Conservation (phyloP, 2,888 invertebrate genomes). For the Plebejus anna region DNA sequence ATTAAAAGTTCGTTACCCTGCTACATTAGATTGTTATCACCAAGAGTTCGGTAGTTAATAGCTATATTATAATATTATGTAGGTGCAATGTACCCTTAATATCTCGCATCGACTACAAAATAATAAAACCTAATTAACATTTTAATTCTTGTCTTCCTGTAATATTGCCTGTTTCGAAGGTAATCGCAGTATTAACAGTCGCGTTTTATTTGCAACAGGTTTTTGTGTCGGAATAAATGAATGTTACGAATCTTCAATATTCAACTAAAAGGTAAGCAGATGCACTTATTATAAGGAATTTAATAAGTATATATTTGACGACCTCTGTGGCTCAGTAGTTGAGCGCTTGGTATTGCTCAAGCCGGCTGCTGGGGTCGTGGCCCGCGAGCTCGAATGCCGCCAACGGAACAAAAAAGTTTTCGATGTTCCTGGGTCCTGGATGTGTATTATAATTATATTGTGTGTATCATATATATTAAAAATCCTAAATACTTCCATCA, state of each 20-base stretch:
- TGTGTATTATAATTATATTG: no score
- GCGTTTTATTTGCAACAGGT: slow-evolving; percentile 3
- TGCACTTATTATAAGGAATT: neutral
- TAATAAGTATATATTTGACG: no score
- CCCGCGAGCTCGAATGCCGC: no score
- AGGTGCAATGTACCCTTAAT: slow-evolving; percentile 16
- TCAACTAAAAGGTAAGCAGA: neutral
- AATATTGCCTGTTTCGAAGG: neutral
- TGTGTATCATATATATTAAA: no score
- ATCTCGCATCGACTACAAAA: neutral
- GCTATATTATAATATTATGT: neutral
- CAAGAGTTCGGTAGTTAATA: neutral
- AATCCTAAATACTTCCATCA: no score
- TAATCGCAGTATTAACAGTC: neutral
- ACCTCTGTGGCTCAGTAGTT: no score
- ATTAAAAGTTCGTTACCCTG: neutral
- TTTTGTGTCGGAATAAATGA: neutral
- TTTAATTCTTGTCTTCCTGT: slow-evolving; percentile 17
- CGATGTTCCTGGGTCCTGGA: no score
- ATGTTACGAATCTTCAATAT: neutral
- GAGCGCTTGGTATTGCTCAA: no score
- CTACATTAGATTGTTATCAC: neutral
- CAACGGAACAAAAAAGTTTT: no score
- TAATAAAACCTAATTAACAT: slow-evolving; percentile 6
- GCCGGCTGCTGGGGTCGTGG: no score